Conservation (phyloP, 2,797 vertebrate species). For the Diplodus puntazzo region DNA sequence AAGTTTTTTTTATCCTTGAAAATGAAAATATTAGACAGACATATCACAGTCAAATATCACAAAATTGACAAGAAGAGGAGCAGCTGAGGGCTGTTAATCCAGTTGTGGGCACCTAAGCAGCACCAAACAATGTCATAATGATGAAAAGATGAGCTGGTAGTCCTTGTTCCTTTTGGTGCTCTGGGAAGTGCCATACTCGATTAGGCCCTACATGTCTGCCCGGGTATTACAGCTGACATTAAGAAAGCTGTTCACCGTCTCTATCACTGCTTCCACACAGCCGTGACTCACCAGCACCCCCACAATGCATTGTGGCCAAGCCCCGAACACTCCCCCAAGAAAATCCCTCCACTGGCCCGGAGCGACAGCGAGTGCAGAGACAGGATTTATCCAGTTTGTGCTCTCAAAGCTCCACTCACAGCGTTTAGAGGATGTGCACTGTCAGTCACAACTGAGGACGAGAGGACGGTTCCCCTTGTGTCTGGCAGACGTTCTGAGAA, state of each 20-base stretch:
- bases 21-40: constrained; percentile 17
- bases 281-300: constrained; percentile 69
- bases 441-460: constrained; percentile 50
- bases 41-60: constrained; percentile 30
- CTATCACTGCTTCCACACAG: constrained; percentile 65
- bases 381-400: constrained; percentile 65
- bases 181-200: constrained; percentile 69
- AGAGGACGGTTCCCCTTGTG: constrained; percentile 44
- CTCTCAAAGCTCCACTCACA: constrained; percentile 61
- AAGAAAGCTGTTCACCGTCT: constrained; percentile 69
- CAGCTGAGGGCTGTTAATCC: constrained; percentile 37
- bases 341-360: constrained; percentile 60
- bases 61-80: constrained; percentile 29
- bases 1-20: constrained; percentile 13
- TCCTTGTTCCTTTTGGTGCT: constrained; percentile 57
- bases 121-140: constrained; percentile 33
- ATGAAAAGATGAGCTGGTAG: constrained; percentile 54
- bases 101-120: constrained; percentile 11
- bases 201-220: constrained; percentile 67
- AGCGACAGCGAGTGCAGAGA: constrained; percentile 62
- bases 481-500: constrained; percentile 50
- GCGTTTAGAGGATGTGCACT: constrained; percentile 48
- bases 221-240: constrained; percentile 69
- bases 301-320: constrained; percentile 62
- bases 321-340: constrained; percentile 51